These are phyloP conservation scores for Papilio polyxenes DNA, from an alignment of 1,140 invertebrate species.

Conservation along the genomic window DNA sequence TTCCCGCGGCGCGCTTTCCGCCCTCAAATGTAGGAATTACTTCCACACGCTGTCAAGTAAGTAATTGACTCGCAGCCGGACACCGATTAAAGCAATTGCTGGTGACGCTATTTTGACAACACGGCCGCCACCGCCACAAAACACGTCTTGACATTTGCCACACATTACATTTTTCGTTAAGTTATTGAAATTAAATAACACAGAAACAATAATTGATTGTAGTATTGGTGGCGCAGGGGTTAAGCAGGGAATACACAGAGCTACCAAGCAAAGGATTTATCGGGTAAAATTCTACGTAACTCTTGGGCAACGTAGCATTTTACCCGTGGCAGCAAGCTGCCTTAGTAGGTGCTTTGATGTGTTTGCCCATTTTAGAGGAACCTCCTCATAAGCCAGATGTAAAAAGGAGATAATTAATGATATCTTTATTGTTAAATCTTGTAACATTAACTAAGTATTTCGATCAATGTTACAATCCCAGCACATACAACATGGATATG, in stretches of 20 bases:
- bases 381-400: too few species aligned
- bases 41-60: conserved; percentile 79
- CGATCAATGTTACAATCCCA: too few species aligned
- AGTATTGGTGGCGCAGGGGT: background rate
- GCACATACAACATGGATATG: background rate
- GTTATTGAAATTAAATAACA: background rate
- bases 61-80: conserved; percentile 78
- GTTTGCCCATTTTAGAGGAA: too few species aligned
- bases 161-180: background rate
- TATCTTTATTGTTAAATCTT: too few species aligned
- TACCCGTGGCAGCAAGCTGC: too few species aligned
- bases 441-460: too few species aligned
- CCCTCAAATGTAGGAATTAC: conserved; percentile 79
- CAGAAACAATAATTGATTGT: background rate
- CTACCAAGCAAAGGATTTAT: background rate
- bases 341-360: too few species aligned
- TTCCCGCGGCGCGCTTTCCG: conserved; percentile 75
- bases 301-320: too few species aligned
- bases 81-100: conserved; percentile 78
- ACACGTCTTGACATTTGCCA: conserved; percentile 31
- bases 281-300: background rate
- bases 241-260: background rate
- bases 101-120: conserved; percentile 78
- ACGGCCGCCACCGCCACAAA: conserved; percentile 49
- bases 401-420: too few species aligned